Percentiles rank a stretch among this genome's conserved stretches.
These are phyloP conservation scores for Mustela nigripes DNA, from an alignment of 2,113 vertebrate genomes.

Conservation along the genomic window DNA sequence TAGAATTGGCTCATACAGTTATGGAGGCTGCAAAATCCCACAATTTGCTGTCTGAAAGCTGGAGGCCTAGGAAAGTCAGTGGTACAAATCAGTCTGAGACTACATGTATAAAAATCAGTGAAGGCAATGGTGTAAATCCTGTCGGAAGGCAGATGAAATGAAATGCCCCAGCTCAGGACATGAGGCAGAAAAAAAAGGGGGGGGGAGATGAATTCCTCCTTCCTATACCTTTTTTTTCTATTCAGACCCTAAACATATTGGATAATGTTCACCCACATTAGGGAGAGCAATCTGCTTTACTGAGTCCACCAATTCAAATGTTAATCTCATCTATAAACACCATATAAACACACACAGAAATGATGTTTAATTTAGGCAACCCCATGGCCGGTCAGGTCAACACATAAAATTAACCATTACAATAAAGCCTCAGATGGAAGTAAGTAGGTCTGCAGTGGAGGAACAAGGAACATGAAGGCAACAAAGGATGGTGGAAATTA, in stretches of 20 bases:
- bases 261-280: background rate
- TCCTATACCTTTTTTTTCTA: background rate
- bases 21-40: background rate
- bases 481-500: background rate
- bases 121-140: background rate
- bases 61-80: background rate
- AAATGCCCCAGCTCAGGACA: background rate
- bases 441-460: background rate
- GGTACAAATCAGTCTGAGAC: background rate
- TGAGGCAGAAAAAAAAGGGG: background rate
- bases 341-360: background rate
- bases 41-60: background rate
- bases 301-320: background rate
- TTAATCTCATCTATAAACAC: background rate
- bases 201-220: background rate
- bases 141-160: background rate
- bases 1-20: background rate
- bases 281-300: background rate
- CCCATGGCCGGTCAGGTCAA: background rate
- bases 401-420: background rate
- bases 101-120: background rate
- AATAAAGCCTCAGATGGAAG: conserved; percentile 12
- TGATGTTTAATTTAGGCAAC: background rate
- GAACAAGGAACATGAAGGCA: conserved; percentile 1
- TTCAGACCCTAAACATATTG: background rate